Percentiles rank a stretch among this genome's conserved stretches.
phyloP scores from a whole-genome alignment of 2,888 invertebrate species.

The Cordilura impudica region DNA sequence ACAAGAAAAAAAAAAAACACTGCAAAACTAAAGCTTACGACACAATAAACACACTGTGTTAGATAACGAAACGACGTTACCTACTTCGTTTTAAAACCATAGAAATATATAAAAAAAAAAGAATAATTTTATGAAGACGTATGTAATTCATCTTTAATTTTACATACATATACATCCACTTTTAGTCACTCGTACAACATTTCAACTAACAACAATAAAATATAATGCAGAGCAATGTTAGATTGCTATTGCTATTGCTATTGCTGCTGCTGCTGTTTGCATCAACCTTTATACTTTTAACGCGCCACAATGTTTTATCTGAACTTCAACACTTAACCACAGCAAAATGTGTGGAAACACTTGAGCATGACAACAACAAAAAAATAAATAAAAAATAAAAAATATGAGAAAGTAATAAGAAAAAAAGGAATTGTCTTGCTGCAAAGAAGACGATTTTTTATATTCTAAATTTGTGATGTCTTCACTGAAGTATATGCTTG shows the following conservation, averaged over 20 bases:
- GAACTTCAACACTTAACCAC: constrained; percentile 63
- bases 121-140: constrained; percentile 49
- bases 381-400: background rate
- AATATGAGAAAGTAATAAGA: background rate
- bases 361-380: constrained; percentile 25
- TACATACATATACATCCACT: background rate
- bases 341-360: constrained; percentile 50
- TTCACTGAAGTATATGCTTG: background rate
- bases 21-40: constrained; percentile 24
- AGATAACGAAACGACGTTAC: constrained; percentile 16
- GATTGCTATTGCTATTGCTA: constrained; percentile 39
- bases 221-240: constrained; percentile 46
- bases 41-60: constrained; percentile 47
- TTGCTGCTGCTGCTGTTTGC: background rate
- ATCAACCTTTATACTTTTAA: background rate
- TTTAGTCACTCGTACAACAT: constrained; percentile 26
- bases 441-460: constrained; percentile 33
- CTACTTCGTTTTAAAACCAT: constrained; percentile 8
- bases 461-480: constrained; percentile 21
- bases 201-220: constrained; percentile 48
- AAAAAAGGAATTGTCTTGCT: background rate
- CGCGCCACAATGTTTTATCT: constrained; percentile 62
- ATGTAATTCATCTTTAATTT: constrained; percentile 33
- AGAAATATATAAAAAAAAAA: constrained; percentile 24
- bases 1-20: constrained; percentile 23